These are phyloP conservation scores for Graptemys geographica DNA, from an alignment of 2,797 vertebrate species.

Conservation along the genomic window DNA sequence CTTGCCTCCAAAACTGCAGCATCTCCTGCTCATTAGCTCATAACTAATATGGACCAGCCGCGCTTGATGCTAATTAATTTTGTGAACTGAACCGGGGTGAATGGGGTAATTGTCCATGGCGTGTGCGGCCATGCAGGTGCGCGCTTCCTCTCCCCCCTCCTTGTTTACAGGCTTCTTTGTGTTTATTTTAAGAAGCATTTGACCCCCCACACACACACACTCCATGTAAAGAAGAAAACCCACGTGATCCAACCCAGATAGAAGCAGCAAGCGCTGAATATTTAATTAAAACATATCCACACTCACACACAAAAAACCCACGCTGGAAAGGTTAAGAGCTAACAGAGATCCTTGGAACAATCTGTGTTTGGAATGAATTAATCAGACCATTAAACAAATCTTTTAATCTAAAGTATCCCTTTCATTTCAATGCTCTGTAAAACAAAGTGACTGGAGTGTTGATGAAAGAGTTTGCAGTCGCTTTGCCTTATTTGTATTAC, in stretches of 20 bases:
- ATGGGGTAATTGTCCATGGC: constrained; percentile 66
- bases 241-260: constrained; percentile 50
- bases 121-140: constrained; percentile 17
- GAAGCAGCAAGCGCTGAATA: constrained; percentile 67
- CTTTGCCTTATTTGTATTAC: constrained; percentile 37
- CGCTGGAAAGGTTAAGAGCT: constrained; percentile 80
- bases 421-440: constrained; percentile 78
- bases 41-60: constrained; percentile 64
- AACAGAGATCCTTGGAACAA: constrained; percentile 71
- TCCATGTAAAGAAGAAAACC: constrained; percentile 15
- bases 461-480: constrained; percentile 54
- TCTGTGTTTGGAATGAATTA: constrained; percentile 81
- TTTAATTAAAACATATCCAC: constrained; percentile 75
- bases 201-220: neutral
- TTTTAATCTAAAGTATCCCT: constrained; percentile 83
- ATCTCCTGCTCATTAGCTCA: constrained; percentile 62
- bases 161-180: constrained; percentile 53
- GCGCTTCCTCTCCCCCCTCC: neutral
- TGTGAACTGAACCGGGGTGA: constrained; percentile 63
- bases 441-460: constrained; percentile 74
- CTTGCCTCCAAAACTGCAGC: constrained; percentile 10
- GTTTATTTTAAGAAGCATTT: constrained; percentile 72
- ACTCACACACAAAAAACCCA: constrained; percentile 38
- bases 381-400: constrained; percentile 83
- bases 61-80: constrained; percentile 74